These are phyloP conservation scores for Chaetogeoica ovagalla DNA, from an alignment of 2,888 invertebrate species.

Conservation along the genomic window DNA sequence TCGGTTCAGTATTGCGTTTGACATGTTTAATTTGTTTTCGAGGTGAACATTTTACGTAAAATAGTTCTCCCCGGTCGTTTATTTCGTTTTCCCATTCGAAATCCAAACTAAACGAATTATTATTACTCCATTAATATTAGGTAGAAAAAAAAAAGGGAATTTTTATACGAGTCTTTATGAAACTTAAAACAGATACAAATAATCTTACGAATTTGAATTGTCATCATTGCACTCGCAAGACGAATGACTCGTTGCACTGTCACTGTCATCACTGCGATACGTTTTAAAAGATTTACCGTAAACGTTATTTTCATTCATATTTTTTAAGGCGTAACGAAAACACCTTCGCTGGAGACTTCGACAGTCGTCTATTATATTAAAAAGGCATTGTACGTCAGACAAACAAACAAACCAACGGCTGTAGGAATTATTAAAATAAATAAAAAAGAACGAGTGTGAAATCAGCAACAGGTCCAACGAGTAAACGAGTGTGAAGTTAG, in stretches of 20 bases:
- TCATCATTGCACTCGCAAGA: conserved; percentile 43
- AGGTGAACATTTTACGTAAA: conserved; percentile 60
- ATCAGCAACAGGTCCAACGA: no score
- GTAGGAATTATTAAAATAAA: no score
- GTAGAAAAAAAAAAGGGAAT: no score
- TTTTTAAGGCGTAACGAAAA: not conserved
- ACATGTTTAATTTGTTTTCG: conserved; percentile 15
- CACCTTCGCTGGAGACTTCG: not conserved
- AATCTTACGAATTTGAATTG: conserved; percentile 31
- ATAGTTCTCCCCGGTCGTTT: conserved; percentile 69
- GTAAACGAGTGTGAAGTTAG: no score
- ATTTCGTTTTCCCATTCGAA: conserved; percentile 72
- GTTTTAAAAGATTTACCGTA: conserved; percentile 21
- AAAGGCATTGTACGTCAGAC: no score
- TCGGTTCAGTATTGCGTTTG: conserved; percentile 10
- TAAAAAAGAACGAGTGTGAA: no score
- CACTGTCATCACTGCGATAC: conserved; percentile 10
- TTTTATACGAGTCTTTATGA: no score
- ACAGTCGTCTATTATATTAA: not conserved
- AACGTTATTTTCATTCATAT: conserved; percentile 27
- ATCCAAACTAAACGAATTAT: conserved; percentile 63
- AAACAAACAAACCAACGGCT: no score
- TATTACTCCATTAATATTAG: not conserved
- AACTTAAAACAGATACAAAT: not conserved
- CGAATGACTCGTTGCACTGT: conserved; percentile 12